A percentile compares a stretch with the other conserved stretches of the same genome.
These are phyloP conservation scores for Microplitis demolitor DNA, from an alignment of 1,140 invertebrate species.

Conservation along the genomic window DNA sequence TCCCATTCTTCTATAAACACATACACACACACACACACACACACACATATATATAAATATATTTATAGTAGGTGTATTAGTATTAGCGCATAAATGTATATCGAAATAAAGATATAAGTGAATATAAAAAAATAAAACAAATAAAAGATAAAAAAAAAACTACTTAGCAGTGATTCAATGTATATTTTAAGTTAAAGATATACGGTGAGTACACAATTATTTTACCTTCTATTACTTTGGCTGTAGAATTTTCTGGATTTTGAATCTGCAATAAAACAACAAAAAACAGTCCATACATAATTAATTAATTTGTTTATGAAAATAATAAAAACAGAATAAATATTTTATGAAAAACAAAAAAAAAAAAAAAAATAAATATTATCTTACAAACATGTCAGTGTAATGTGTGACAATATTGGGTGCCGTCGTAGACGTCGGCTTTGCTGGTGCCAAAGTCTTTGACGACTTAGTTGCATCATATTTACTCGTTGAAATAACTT, in stretches of 20 bases:
- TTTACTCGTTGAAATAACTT: constrained; percentile 57
- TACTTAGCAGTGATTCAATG: not conserved
- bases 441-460: too few species aligned
- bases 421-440: constrained; percentile 29
- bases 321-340: not conserved
- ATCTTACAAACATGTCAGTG: constrained; percentile 46
- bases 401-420: constrained; percentile 30
- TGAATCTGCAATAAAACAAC: constrained; percentile 59
- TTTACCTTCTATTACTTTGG: constrained; percentile 63
- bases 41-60: not conserved
- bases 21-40: constrained; percentile 5
- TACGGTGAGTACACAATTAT: not conserved
- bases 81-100: too few species aligned
- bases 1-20: constrained; percentile 82
- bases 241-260: constrained; percentile 54
- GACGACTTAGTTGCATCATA: constrained; percentile 45
- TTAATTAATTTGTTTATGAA: not conserved
- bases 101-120: too few species aligned
- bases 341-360: not conserved
- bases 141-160: not conserved
- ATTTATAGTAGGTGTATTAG: not conserved
- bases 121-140: not conserved
- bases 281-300: constrained; percentile 14
- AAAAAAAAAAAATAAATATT: not conserved
- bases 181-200: not conserved